Percentiles rank a stretch among this genome's conserved stretches.
Evolutionary conservation across 2,888 invertebrate species (phyloP).

Genomic region (Dynastes maya): DNA sequence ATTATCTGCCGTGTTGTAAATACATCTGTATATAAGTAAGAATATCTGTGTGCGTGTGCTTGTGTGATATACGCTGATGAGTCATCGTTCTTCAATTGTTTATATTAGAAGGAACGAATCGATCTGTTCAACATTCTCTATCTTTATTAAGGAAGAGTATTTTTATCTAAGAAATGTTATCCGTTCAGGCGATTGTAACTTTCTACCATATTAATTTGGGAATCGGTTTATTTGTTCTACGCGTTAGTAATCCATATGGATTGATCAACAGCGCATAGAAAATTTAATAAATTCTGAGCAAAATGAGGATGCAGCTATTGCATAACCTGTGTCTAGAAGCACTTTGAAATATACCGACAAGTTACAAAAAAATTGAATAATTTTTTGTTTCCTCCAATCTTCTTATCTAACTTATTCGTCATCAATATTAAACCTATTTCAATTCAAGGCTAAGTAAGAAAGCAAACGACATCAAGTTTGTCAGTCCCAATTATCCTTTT

Average conservation of each 20-base stretch:
- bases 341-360: too few relatives aligned
- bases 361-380: too few relatives aligned
- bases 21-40: not conserved
- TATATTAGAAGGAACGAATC: conserved; percentile 38
- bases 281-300: not conserved
- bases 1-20: conserved; percentile 26
- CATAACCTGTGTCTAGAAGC: not conserved
- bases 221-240: conserved; percentile 13
- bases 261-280: not conserved
- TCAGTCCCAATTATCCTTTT: too few relatives aligned
- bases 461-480: too few relatives aligned
- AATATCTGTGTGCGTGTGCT: not conserved
- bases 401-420: too few relatives aligned
- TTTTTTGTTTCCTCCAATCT: too few relatives aligned
- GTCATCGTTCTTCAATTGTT: conserved; percentile 44
- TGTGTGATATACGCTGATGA: conserved; percentile 29
- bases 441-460: too few relatives aligned
- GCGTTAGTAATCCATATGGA: conserved; percentile 3
- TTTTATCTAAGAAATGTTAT: conserved; percentile 23
- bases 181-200: conserved; percentile 7
- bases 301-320: not conserved
- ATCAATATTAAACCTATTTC: too few relatives aligned
- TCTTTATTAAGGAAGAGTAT: conserved; percentile 35
- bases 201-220: conserved; percentile 6
- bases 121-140: conserved; percentile 34